Conservation (phyloP, 2,888 invertebrate species). For the Hoplodrina blanda region DNA sequence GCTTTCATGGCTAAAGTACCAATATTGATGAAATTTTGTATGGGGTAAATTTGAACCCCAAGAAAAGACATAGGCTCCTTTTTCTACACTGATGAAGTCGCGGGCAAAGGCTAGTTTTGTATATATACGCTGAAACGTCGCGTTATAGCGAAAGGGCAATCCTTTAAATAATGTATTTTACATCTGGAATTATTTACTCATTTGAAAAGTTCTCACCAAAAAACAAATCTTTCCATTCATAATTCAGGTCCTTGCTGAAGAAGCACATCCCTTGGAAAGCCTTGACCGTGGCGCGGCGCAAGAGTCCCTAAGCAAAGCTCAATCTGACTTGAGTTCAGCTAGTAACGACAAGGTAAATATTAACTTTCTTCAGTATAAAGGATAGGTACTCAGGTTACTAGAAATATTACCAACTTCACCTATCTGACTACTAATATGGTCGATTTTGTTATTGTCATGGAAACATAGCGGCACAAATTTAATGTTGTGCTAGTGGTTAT, state of each 20-base stretch:
- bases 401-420: background rate
- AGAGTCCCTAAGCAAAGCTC: constrained; percentile 96
- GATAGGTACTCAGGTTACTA: background rate
- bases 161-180: background rate
- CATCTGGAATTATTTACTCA: background rate
- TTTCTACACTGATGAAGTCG: no score
- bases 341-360: constrained; percentile 93
- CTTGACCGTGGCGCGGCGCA: constrained; percentile 95
- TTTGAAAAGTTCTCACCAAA: background rate
- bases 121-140: background rate
- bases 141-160: background rate
- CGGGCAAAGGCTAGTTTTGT: background rate
- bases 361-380: background rate
- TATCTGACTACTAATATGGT: no score
- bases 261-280: constrained; percentile 96
- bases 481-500: background rate
- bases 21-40: no score
- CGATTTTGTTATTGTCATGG: no score
- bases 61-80: no score
- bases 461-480: background rate
- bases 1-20: no score
- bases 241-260: constrained; percentile 96
- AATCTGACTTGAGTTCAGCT: constrained; percentile 95
- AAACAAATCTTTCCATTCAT: background rate
- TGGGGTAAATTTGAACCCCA: no score